Evolutionary conservation across 2,888 invertebrate genomes (phyloP).

Genomic region (Pyrocoelia pectoralis): DNA sequence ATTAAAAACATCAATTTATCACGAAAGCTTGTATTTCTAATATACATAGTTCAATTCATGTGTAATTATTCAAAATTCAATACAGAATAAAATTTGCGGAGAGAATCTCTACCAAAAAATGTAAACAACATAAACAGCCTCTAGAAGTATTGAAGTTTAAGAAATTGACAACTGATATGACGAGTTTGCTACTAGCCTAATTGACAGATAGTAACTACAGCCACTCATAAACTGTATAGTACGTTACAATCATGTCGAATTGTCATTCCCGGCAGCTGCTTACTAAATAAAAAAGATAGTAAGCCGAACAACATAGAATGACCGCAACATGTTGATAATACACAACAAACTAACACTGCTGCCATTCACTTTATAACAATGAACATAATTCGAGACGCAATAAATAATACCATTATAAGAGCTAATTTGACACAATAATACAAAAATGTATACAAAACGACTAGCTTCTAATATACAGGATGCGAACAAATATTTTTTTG

Average conservation of each 20-base stretch:
- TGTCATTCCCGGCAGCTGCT: constrained; percentile 33
- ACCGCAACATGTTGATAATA: constrained; percentile 44
- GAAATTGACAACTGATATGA: constrained; percentile 59
- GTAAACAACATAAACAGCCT: constrained; percentile 55
- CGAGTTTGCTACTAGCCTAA: constrained; percentile 57
- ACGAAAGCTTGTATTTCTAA: background rate
- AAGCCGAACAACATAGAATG: constrained; percentile 53
- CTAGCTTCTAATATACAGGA: constrained; percentile 32
- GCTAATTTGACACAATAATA: constrained; percentile 28
- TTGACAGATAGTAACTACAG: constrained; percentile 57
- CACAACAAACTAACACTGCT: constrained; percentile 46
- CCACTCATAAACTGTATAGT: constrained; percentile 38
- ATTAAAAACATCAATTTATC: background rate
- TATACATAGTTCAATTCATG: background rate
- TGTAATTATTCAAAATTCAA: background rate
- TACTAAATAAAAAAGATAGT: constrained; percentile 47
- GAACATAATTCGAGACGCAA: constrained; percentile 29
- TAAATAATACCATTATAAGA: constrained; percentile 23
- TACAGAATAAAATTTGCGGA: constrained; percentile 13
- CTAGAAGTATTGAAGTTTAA: constrained; percentile 53
- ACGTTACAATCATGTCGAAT: constrained; percentile 57
- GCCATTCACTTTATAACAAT: constrained; percentile 45
- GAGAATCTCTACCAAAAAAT: constrained; percentile 41
- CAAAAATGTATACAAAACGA: constrained; percentile 34
- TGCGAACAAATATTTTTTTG: too few species aligned